Evolutionary conservation across 2,797 vertebrate genomes (phyloP).

Genomic region (Momotus momota): DNA sequence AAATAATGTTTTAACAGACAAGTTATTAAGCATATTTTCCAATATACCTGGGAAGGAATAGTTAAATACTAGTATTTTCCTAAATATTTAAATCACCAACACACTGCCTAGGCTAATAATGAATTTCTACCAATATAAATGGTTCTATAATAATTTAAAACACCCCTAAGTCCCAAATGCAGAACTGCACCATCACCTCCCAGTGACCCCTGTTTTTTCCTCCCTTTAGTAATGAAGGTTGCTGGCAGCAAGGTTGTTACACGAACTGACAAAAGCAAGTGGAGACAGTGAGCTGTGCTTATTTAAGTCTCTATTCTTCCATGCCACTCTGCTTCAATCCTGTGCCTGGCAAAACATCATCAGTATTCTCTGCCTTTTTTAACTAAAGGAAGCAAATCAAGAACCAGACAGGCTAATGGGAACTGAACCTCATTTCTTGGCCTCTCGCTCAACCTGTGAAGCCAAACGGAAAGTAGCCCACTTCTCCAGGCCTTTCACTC

Average conservation of each 20-base stretch:
- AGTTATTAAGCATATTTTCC: conserved; percentile 1
- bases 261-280: conserved; percentile 46
- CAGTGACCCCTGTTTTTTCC: conserved; percentile 48
- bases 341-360: conserved; percentile 46
- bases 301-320: conserved; percentile 66
- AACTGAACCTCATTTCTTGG: conserved; percentile 75
- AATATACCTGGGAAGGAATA: neutral
- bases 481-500: neutral
- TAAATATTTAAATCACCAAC: conserved; percentile 7
- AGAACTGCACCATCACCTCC: conserved; percentile 61
- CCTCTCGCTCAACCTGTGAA: conserved; percentile 3
- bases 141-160: conserved; percentile 1
- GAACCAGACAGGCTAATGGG: conserved; percentile 71
- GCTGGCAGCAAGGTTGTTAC: conserved; percentile 59
- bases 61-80: neutral
- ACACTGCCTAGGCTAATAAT: neutral
- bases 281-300: conserved; percentile 65
- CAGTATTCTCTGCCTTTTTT: conserved; percentile 62
- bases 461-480: conserved; percentile 69
- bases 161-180: neutral
- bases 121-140: neutral
- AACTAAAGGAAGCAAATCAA: conserved; percentile 61
- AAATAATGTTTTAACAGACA: conserved; percentile 12
- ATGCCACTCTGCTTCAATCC: conserved; percentile 40
- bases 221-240: conserved; percentile 32